A percentile compares a stretch with the other conserved stretches of the same genome.
These are phyloP conservation scores for Hypselothyrea guttata DNA, from an alignment of 2,888 invertebrate genomes.

Conservation along the genomic window DNA sequence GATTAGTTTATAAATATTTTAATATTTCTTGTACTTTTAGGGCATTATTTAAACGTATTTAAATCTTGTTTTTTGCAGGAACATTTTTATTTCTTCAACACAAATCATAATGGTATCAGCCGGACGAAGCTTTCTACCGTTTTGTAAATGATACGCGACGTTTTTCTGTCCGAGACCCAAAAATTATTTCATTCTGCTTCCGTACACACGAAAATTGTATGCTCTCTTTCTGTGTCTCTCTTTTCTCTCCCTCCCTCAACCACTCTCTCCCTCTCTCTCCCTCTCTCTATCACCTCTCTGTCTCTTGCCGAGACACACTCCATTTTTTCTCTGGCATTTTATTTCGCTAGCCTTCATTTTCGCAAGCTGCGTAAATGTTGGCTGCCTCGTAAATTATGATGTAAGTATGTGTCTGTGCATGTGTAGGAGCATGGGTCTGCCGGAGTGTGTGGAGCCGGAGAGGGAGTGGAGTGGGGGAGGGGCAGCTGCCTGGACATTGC, in stretches of 20 bases:
- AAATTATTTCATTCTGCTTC: constrained; percentile 52
- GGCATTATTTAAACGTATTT: no score
- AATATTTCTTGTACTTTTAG: no score
- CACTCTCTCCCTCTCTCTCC: constrained; percentile 4
- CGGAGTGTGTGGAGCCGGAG: no score
- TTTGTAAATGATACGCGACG: constrained; percentile 46
- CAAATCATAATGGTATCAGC: constrained; percentile 31
- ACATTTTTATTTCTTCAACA: constrained; percentile 35
- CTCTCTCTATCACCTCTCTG: constrained; percentile 6
- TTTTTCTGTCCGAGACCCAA: constrained; percentile 35
- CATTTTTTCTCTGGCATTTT: constrained; percentile 22
- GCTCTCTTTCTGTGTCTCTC: no score
- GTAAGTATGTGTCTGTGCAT: constrained; percentile 31
- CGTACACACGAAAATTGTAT: constrained; percentile 20
- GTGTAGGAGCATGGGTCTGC: no score
- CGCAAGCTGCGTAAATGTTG: constrained; percentile 48
- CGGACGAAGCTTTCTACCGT: constrained; percentile 23
- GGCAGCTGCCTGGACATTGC: constrained; percentile 12
- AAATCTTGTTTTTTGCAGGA: no score
- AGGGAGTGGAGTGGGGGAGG: constrained; percentile 5
- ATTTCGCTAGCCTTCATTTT: constrained; percentile 24
- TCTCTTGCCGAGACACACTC: not conserved
- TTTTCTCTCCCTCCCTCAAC: not conserved
- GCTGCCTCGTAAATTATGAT: constrained; percentile 67
- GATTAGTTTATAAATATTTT: no score